These are phyloP conservation scores for Macropodus opercularis DNA, from an alignment of 2,797 vertebrate genomes.

Conservation along the genomic window DNA sequence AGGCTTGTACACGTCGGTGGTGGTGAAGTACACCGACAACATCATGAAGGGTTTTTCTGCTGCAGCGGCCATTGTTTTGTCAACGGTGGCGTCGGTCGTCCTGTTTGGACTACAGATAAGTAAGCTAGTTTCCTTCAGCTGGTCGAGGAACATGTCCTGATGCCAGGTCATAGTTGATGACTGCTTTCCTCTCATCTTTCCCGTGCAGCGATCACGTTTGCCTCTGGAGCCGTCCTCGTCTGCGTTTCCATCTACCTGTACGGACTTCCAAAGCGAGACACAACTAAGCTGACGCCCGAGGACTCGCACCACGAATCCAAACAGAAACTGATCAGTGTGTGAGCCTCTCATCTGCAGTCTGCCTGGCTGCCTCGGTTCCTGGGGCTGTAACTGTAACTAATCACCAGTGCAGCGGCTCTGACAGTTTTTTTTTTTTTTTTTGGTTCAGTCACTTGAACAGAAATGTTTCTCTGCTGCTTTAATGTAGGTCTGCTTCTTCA, in stretches of 20 bases:
- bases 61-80: conserved; percentile 93
- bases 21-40: conserved; percentile 99
- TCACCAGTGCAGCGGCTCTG: no score
- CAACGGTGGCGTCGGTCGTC: conserved; percentile 91
- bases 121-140: conserved; percentile 74
- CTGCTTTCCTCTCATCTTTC: no score
- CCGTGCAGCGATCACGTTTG: conserved; percentile 86
- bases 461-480: conserved; percentile 1
- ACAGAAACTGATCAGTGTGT: conserved; percentile 85
- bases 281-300: conserved; percentile 77
- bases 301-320: conserved; percentile 71
- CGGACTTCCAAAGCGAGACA: conserved; percentile 93
- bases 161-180: not conserved
- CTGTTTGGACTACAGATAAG: conserved; percentile 96
- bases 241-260: conserved; percentile 97
- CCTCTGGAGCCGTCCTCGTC: conserved; percentile 87
- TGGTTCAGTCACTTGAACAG: not conserved
- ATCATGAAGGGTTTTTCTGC: conserved; percentile 99
- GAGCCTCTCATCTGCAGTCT: conserved; percentile 46
- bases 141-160: not conserved
- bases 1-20: conserved; percentile 94
- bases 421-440: no score
- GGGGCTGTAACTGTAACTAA: no score
- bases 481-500: not conserved
- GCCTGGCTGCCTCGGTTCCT: not conserved